Conservation (phyloP, 2,797 vertebrate genomes). For the Knipowitschia caucasica region DNA sequence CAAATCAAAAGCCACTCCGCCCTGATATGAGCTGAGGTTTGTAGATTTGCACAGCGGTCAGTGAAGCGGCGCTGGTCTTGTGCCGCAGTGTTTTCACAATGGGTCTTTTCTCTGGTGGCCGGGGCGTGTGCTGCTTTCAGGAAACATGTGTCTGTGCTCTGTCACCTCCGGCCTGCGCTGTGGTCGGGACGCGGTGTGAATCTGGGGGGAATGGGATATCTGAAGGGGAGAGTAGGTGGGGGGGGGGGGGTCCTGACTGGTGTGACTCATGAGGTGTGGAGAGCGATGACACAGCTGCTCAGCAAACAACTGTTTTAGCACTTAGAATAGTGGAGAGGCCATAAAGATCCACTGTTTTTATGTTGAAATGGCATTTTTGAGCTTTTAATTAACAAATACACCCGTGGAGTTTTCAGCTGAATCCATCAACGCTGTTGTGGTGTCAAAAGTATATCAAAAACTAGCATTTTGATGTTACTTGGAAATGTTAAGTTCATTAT, state of each 20-base stretch:
- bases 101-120: not conserved
- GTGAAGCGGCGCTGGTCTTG: not conserved
- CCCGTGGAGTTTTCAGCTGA: too few relatives aligned
- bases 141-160: not conserved
- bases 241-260: constrained; percentile 1
- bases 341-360: too few relatives aligned
- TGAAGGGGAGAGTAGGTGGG: too few relatives aligned
- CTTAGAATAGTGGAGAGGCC: not conserved
- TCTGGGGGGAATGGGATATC: too few relatives aligned
- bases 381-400: too few relatives aligned
- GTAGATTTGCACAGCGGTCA: not conserved
- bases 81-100: not conserved
- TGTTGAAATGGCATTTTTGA: too few relatives aligned
- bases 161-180: not conserved
- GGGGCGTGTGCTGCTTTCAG: not conserved
- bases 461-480: too few relatives aligned
- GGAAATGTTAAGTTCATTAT: too few relatives aligned
- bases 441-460: too few relatives aligned
- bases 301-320: not conserved
- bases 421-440: too few relatives aligned
- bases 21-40: too few relatives aligned
- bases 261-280: constrained; percentile 12
- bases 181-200: not conserved
- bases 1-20: too few relatives aligned
- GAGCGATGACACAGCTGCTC: not conserved